A percentile compares a stretch with the other conserved stretches of the same genome.
phyloP scores from a whole-genome alignment of 2,888 invertebrate genomes.

The Drosophila gaucha region DNA sequence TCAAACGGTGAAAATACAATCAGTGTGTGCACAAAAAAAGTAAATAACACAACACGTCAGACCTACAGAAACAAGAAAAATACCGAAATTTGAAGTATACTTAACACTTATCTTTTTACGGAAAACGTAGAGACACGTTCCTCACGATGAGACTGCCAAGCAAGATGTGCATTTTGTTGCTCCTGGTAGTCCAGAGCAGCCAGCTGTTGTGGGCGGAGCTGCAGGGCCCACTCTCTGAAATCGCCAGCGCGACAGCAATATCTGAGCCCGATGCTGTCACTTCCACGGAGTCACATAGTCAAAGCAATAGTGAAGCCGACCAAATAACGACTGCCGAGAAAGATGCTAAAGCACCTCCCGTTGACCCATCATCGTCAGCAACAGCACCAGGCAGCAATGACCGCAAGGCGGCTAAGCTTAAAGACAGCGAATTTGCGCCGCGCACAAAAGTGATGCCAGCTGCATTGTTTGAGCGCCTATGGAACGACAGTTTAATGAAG shows the following conservation, averaged over 20 bases:
- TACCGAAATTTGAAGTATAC: conserved; percentile 37
- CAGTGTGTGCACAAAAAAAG: conserved; percentile 60
- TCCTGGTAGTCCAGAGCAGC: conserved; percentile 46
- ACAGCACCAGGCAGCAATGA: conserved; percentile 56
- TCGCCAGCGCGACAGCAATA: conserved; percentile 39
- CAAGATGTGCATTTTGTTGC: conserved; percentile 48
- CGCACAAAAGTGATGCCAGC: conserved; percentile 68
- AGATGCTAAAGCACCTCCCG: conserved; percentile 24
- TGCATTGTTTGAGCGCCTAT: conserved; percentile 72
- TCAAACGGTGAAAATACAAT: conserved; percentile 37
- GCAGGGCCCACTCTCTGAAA: conserved; percentile 68
- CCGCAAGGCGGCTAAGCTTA: conserved; percentile 60
- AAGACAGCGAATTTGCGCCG: conserved; percentile 58
- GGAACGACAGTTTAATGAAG: conserved; percentile 69
- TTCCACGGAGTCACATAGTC: conserved; percentile 18
- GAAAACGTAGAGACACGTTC: conserved; percentile 19
- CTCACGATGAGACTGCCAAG: conserved; percentile 57
- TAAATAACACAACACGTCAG: conserved; percentile 78
- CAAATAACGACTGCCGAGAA: conserved; percentile 52
- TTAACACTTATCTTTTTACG: conserved; percentile 12
- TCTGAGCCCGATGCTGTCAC: conserved; percentile 3
- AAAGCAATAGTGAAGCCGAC: conserved; percentile 31
- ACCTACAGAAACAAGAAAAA: conserved; percentile 40
- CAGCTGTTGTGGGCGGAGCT: conserved; percentile 63
- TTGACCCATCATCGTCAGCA: conserved; percentile 22